Conservation (phyloP, 2,888 invertebrate species). For the Hirudinaria manillensis region DNA sequence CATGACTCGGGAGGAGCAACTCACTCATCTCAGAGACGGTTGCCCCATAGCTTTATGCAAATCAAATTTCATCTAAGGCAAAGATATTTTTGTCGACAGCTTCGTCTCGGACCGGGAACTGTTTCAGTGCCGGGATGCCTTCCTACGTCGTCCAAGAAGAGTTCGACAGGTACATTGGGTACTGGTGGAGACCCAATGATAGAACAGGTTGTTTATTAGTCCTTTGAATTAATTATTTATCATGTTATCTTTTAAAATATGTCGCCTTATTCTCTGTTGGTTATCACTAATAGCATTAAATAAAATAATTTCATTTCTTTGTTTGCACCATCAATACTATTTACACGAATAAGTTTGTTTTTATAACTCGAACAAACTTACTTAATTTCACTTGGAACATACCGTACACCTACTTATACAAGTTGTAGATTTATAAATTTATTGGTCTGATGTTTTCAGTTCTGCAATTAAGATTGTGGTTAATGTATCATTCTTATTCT, state of each 20-base stretch:
- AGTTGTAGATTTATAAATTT: not conserved
- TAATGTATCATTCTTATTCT: not conserved
- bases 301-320: too few relatives aligned
- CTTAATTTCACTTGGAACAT: not conserved
- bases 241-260: too few relatives aligned
- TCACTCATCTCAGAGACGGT: constrained; percentile 59
- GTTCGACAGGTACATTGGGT: constrained; percentile 88
- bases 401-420: not conserved
- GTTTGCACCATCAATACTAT: too few relatives aligned
- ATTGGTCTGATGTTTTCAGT: not conserved
- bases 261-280: too few relatives aligned
- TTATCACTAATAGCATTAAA: too few relatives aligned
- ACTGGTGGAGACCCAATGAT: constrained; percentile 85
- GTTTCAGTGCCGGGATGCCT: constrained; percentile 74
- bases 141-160: constrained; percentile 98
- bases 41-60: not conserved
- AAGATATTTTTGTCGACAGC: not conserved
- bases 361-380: too few relatives aligned
- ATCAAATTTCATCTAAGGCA: too few relatives aligned
- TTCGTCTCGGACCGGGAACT: constrained; percentile 40
- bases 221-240: not conserved
- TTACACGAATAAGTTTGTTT: too few relatives aligned
- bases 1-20: constrained; percentile 50
- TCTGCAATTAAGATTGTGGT: too few relatives aligned
- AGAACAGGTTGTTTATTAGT: not conserved